Percentiles rank a stretch among this genome's conserved stretches.
Conservation (phyloP, 2,888 invertebrate species). For the Mesoligia furuncula region DNA sequence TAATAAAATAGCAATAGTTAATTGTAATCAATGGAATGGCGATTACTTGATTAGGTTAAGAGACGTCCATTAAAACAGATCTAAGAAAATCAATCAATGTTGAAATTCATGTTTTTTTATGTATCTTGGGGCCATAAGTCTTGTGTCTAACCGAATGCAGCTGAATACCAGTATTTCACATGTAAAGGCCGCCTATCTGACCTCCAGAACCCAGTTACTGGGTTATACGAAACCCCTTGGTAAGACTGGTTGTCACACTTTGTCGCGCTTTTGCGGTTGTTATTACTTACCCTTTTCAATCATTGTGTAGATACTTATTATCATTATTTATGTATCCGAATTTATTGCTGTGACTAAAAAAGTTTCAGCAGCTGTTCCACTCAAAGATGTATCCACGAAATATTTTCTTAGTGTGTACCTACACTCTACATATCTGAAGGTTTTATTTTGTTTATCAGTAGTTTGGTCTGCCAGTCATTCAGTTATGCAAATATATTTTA, state of each 20-base stretch:
- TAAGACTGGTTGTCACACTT: too few species aligned
- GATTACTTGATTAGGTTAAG: conserved; percentile 2
- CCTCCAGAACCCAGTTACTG: too few species aligned
- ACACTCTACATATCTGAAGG: background rate
- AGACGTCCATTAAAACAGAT: background rate
- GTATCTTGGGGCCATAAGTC: too few species aligned
- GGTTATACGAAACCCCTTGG: too few species aligned
- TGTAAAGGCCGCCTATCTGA: too few species aligned
- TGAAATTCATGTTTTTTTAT: too few species aligned
- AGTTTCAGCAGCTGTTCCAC: background rate
- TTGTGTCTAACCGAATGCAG: too few species aligned
- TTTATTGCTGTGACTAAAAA: background rate
- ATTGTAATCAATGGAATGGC: conserved; percentile 10
- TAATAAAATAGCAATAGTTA: conserved; percentile 5
- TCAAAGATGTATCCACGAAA: background rate
- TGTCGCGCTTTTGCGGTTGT: too few species aligned
- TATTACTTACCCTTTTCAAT: too few species aligned
- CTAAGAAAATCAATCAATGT: background rate
- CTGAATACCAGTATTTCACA: too few species aligned
- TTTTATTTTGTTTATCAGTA: conserved; percentile 15
- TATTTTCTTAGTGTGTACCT: background rate
- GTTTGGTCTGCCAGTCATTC: conserved; percentile 3
- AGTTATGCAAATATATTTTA: background rate
- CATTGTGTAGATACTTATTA: background rate
- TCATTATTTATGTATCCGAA: background rate